phyloP scores from a whole-genome alignment of 1,140 invertebrate genomes.

The Venustaconcha ellipsiformis region DNA sequence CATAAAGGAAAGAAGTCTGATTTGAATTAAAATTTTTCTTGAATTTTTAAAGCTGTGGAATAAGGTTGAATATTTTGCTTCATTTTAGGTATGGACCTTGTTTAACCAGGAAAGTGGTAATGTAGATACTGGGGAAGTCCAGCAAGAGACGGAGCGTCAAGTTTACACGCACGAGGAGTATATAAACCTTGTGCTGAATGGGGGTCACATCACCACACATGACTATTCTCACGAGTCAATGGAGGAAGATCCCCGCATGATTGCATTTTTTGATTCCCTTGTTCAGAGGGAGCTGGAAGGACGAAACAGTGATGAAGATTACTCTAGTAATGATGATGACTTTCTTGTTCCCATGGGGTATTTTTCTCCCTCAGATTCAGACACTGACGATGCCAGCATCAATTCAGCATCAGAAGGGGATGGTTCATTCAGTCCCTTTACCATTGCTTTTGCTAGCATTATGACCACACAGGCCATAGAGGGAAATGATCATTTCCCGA shows the following conservation, averaged over 20 bases:
- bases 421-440: constrained; percentile 55
- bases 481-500: constrained; percentile 22
- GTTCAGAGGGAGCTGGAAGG: constrained; percentile 90
- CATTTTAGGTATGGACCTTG: constrained; percentile 81
- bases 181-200: constrained; percentile 83
- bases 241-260: constrained; percentile 92
- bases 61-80: background rate
- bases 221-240: constrained; percentile 83
- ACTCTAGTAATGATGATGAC: constrained; percentile 54
- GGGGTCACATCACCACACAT: constrained; percentile 75
- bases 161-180: constrained; percentile 91
- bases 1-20: too few relatives aligned
- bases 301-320: constrained; percentile 50
- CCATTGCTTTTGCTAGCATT: constrained; percentile 59
- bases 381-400: constrained; percentile 19
- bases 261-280: constrained; percentile 95
- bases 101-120: constrained; percentile 62
- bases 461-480: constrained; percentile 48
- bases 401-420: constrained; percentile 28
- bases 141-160: constrained; percentile 72
- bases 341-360: constrained; percentile 54
- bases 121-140: background rate
- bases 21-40: too few relatives aligned
- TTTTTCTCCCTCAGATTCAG: constrained; percentile 42
- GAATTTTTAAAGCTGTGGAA: too few relatives aligned